Evolutionary conservation across 2,888 invertebrate genomes (phyloP).

Genomic region (Gibbula magus): DNA sequence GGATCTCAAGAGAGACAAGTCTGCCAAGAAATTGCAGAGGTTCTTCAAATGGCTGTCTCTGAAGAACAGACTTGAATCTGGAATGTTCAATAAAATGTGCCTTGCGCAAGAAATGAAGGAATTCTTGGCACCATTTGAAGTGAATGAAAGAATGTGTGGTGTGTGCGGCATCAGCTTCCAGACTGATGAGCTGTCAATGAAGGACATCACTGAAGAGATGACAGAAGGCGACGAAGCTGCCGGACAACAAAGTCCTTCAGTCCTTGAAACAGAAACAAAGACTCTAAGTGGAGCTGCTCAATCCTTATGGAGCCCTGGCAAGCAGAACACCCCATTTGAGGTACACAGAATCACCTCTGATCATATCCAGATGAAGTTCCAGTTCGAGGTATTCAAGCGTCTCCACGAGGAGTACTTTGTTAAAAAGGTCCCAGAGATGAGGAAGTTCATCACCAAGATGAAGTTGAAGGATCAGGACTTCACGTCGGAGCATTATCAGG

Average conservation of each 20-base stretch:
- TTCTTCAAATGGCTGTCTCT: constrained; percentile 33
- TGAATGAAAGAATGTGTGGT: constrained; percentile 46
- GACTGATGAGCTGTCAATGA: background rate
- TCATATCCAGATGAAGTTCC: background rate
- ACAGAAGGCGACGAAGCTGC: background rate
- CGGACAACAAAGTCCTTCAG: background rate
- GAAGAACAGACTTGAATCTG: constrained; percentile 6
- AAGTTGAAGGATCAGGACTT: background rate
- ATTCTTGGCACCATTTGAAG: constrained; percentile 35
- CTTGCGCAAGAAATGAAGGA: background rate
- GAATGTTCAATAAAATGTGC: background rate
- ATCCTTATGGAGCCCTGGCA: background rate
- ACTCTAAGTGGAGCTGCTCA: background rate
- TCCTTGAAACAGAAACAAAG: background rate
- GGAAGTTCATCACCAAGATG: background rate
- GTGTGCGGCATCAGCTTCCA: constrained; percentile 47
- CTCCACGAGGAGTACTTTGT: background rate
- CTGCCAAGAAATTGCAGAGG: constrained; percentile 36
- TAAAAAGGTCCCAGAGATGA: background rate
- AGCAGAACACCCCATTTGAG: background rate
- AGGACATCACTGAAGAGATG: background rate
- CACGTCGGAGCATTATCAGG: background rate
- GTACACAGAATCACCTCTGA: background rate
- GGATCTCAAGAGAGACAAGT: constrained; percentile 19
- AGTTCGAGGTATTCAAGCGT: constrained; percentile 1